A percentile compares a stretch with the other conserved stretches of the same genome.
Conservation (phyloP, 2,113 vertebrate species). For the Ptilorrhoa leucosticta region DNA sequence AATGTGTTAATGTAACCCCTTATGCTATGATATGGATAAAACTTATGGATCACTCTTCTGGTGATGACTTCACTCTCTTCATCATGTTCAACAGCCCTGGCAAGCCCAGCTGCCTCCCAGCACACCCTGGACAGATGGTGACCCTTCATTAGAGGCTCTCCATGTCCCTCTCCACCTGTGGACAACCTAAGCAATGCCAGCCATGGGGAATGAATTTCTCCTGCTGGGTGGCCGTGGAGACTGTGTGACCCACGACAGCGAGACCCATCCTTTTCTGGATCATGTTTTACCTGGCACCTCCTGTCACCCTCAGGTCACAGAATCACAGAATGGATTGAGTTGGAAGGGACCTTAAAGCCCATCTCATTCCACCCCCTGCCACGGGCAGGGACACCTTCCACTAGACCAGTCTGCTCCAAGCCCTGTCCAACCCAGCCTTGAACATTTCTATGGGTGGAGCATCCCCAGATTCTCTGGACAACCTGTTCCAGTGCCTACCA, state of each 20-base stretch:
- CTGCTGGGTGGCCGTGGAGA: not conserved
- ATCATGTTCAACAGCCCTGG: not conserved
- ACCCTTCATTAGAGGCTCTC: accelerated
- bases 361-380: not conserved
- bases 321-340: not conserved
- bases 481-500: not conserved
- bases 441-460: not conserved
- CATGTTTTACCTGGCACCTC: accelerated
- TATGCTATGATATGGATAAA: not conserved
- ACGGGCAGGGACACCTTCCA: not conserved
- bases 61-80: not conserved
- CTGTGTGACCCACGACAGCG: accelerated
- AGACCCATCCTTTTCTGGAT: not conserved
- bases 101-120: not conserved
- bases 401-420: accelerated
- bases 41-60: not conserved
- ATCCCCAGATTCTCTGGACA: not conserved
- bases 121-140: not conserved
- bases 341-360: not conserved
- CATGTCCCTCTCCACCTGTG: not conserved
- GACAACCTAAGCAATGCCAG: not conserved
- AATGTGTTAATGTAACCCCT: not conserved
- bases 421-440: not conserved
- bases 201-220: not conserved
- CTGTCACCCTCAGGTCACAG: not conserved